Percentiles rank a stretch among this genome's conserved stretches.
Conservation (phyloP, 2,888 invertebrate genomes). For the Sceliomorpha sp. region DNA sequence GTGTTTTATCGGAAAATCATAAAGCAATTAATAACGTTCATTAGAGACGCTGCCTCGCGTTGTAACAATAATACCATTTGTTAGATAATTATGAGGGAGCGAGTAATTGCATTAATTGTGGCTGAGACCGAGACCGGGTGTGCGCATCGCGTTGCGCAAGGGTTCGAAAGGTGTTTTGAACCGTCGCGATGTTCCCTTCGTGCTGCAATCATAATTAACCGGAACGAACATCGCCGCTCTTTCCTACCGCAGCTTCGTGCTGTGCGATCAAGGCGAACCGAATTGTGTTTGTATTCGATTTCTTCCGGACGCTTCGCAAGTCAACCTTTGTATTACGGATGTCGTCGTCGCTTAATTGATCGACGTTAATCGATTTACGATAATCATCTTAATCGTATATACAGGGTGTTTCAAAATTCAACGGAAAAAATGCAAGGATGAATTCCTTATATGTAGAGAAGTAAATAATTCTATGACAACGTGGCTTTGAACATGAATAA, state of each 20-base stretch:
- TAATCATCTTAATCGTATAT: too few relatives aligned
- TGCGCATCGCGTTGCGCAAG: constrained; percentile 65
- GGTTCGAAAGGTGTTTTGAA: constrained; percentile 65
- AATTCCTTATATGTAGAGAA: too few relatives aligned
- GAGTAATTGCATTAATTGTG: constrained; percentile 76
- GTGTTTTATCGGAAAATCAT: constrained; percentile 78
- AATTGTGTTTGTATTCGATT: constrained; percentile 32
- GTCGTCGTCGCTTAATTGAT: too few relatives aligned
- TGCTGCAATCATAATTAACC: constrained; percentile 44
- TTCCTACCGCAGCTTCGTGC: constrained; percentile 40
- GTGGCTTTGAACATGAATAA: too few relatives aligned
- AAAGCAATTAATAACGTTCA: constrained; percentile 79
- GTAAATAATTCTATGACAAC: too few relatives aligned
- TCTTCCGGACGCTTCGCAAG: too few relatives aligned
- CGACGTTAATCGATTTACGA: too few relatives aligned
- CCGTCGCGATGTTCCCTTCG: constrained; percentile 49
- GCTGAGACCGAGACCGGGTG: constrained; percentile 63
- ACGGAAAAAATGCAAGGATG: too few relatives aligned
- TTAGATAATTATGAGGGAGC: constrained; percentile 76
- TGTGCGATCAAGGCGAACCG: constrained; percentile 13
- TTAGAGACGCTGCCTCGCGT: constrained; percentile 67
- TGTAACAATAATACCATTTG: constrained; percentile 76
- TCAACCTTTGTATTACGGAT: too few relatives aligned
- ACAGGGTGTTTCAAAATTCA: too few relatives aligned
- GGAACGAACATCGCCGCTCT: constrained; percentile 16